A percentile compares a stretch with the other conserved stretches of the same genome.
phyloP scores from a whole-genome alignment of 1,140 invertebrate species.

The Calliopsis andreniformis region DNA sequence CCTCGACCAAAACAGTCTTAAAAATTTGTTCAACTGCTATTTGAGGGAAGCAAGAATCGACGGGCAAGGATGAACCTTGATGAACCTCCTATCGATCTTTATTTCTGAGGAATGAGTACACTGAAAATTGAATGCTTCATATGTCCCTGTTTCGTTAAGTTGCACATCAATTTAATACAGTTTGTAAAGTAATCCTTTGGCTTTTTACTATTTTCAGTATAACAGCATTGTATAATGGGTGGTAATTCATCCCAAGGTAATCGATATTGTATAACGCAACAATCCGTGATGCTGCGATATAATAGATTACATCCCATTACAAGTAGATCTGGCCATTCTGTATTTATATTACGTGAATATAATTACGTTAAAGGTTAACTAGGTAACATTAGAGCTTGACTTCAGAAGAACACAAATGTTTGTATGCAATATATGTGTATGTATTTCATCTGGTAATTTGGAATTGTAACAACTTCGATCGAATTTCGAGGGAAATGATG shows the following conservation, averaged over 20 bases:
- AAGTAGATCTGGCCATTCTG: not conserved
- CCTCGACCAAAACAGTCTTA: not conserved
- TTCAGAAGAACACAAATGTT: too few species aligned
- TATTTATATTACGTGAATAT: conserved; percentile 2
- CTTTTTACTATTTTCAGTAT: not conserved
- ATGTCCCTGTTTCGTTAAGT: too few species aligned
- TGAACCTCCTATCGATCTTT: too few species aligned
- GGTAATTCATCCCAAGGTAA: conserved; percentile 14
- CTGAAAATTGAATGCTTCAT: too few species aligned
- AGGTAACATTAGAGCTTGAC: too few species aligned
- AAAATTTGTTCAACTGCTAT: not conserved
- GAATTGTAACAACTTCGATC: not conserved
- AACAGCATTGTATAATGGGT: conserved; percentile 22
- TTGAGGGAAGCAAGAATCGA: not conserved
- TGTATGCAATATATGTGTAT: too few species aligned
- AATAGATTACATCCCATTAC: conserved; percentile 28
- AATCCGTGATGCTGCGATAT: conserved; percentile 18
- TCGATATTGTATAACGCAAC: conserved; percentile 38
- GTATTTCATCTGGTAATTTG: too few species aligned
- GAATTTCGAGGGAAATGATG: not conserved
- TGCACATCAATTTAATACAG: not conserved
- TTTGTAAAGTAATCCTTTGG: not conserved
- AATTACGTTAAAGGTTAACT: not conserved
- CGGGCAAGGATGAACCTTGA: not conserved
- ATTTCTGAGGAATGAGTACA: too few species aligned